These are phyloP conservation scores for Lasius platythorax DNA, from an alignment of 2,888 invertebrate genomes.

Conservation along the genomic window DNA sequence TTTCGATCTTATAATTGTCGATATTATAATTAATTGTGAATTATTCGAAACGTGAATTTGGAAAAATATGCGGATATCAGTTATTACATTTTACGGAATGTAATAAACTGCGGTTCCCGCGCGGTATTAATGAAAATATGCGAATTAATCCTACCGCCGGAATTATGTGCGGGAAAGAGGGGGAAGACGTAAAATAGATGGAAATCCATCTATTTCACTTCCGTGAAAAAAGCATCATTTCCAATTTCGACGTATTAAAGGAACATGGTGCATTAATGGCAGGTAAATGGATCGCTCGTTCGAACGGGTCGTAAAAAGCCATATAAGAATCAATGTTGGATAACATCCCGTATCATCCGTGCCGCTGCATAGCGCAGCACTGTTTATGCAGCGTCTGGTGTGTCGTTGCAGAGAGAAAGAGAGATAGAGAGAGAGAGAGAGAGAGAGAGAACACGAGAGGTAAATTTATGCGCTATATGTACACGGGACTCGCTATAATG, in stretches of 20 bases:
- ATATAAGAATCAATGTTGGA: slow-evolving; percentile 50
- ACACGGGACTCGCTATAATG: slow-evolving; percentile 60
- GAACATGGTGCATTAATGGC: slow-evolving; percentile 8
- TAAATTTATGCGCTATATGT: slow-evolving; percentile 61
- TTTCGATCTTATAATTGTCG: too few species aligned
- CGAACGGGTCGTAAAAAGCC: slow-evolving; percentile 33
- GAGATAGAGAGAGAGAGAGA: not conserved
- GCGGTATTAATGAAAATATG: slow-evolving; percentile 32
- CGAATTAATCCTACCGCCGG: slow-evolving; percentile 14
- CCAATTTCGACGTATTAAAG: slow-evolving; percentile 38
- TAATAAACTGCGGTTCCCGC: not conserved
- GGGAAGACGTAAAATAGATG: slow-evolving; percentile 20
- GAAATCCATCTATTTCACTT: slow-evolving; percentile 8
- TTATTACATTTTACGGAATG: slow-evolving; percentile 30
- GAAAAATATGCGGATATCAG: too few species aligned
- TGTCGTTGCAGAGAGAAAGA: not conserved
- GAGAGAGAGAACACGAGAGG: not conserved
- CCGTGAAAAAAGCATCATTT: slow-evolving; percentile 14
- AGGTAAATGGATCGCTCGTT: slow-evolving; percentile 39
- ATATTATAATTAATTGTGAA: slow-evolving; percentile 12
- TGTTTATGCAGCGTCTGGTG: slow-evolving; percentile 57
- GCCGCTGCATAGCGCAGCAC: slow-evolving; percentile 2
- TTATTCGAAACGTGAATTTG: not conserved
- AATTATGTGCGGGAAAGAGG: not conserved
- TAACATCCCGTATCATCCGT: slow-evolving; percentile 43